Base-by-base conservation (phyloP, 2,888 invertebrate genomes). In the Melanophora roralis region DNA sequence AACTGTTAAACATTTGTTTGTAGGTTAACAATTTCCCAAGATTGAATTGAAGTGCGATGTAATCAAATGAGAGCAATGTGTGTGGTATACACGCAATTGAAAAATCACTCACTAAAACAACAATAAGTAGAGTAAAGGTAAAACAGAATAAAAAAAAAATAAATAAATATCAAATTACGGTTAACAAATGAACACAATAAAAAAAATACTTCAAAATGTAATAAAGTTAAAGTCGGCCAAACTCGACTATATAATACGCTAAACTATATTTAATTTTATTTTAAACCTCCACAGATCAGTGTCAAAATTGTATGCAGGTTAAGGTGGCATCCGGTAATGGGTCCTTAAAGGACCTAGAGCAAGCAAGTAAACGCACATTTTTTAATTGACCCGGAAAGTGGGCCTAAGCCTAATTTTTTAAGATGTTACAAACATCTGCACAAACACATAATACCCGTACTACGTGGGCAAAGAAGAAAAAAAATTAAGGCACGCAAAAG, bases 1-100 rank as follows among this genome's bases (percentile, higher is more conserved):
- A 3, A 7, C 55, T 73, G 45, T 27, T 27, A 8, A 11, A 12
- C 12, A 36, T 16, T 19, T 9, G 11, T 36, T 16, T 36, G 12
- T 34, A 55, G 8, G 9, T 47, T 19, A 34, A 51, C 36, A 51
- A 59, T 53, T 53, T 34, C 12, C 11, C 19, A 38, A 73, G 9
- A 32, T 40, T 19, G 32, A 60, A 65, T 77, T 59, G 69, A 65
- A 71, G 36, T 43, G n/a, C n/a, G 57, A 49, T 36, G 32, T 76
- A 76, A 76, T 64, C 55, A 64, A 64, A 71, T 59, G 45, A 49
- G 8, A 71, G 43, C 27, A 69, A 40, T 65, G 71, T 71, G 65
- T 77, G 51, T 72, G 73, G 68, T 64, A 40, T 64, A 45, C 16
- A 57, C 49, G 55, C 55, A 77, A 65, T 65, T 40, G 59, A 60